Evolutionary conservation across 2,113 vertebrate genomes (phyloP).

Genomic region (Gymnogyps californianus): DNA sequence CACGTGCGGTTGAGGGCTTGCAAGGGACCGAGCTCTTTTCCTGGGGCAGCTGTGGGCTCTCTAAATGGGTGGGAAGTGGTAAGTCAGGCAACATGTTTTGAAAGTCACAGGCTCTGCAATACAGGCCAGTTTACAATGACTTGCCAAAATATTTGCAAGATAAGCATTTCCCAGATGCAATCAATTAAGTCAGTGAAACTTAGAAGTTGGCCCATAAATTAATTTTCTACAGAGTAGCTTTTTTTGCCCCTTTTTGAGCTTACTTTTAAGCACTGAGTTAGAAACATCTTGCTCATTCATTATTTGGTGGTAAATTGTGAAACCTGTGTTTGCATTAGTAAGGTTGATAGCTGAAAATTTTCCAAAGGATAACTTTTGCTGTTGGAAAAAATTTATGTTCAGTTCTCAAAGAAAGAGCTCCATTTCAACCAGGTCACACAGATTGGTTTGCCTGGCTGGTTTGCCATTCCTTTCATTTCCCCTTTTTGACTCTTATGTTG

Average conservation of each 20-base stretch:
- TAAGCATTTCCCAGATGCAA: not conserved
- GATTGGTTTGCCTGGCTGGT: not conserved
- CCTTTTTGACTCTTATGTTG: not conserved
- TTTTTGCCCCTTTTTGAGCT: not conserved
- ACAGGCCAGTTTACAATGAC: not conserved
- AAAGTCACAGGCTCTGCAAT: not conserved
- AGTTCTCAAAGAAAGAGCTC: not conserved
- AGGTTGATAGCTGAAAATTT: not conserved
- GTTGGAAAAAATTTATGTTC: not conserved
- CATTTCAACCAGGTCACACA: not conserved
- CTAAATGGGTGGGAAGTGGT: accelerated
- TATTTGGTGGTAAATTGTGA: not conserved
- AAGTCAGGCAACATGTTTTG: not conserved
- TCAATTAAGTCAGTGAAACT: slow-evolving; percentile 1
- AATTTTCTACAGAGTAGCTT: not conserved
- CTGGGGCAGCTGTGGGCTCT: not conserved
- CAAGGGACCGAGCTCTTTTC: not conserved
- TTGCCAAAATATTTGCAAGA: not conserved
- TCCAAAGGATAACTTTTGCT: not conserved
- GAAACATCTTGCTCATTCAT: not conserved
- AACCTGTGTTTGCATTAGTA: not conserved
- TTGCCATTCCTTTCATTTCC: not conserved
- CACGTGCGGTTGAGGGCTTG: accelerated
- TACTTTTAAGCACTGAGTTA: not conserved
- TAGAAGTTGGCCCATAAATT: not conserved